Base-by-base conservation (phyloP, 2,113 vertebrate species). In the Prolemur simus region DNA sequence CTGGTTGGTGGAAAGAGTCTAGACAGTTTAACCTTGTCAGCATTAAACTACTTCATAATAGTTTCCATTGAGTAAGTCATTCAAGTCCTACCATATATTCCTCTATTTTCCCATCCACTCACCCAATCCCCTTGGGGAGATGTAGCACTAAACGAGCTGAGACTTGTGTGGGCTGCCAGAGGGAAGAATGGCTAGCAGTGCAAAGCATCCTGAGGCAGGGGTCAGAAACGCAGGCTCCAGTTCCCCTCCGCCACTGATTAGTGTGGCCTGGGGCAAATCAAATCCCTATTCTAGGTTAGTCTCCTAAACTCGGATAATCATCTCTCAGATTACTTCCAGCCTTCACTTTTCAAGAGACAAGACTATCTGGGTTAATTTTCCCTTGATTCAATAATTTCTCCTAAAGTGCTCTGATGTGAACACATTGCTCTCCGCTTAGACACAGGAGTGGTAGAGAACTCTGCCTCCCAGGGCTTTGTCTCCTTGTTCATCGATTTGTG, bases 271-370 rank as follows among this genome's bases (percentile, higher is more conserved):
- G 25, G 58, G 32, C 49, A 71, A 92, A 32, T 63, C n/a, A 76
- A 87, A 60, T 27, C 21, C 25, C 4, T 5, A 69, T 21, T 25
- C 64, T 42, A 58, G 56, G 29, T 25, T 8, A n/a, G 18, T 52
- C 68, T 86, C 58, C 52, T 94, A 78, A 95, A 32, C 23, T 87
- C 37, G 32, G 39, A 56, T 77, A 52, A 81, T 78, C 83, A 90
- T 89, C 60, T 89, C 63, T 78, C 77, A 63, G n/a, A 25, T 78
- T 83, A n/a, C 49, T 91, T 68, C 13, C n/a, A 47, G 54, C 9
- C 71, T 91, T 89, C 81, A 29, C 42, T 84, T 90, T 96, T 85
- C 52, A 90, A 90, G 54, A 81, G n/a, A 39, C 21, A 64, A 58
- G 21, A 21, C 12, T 18, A 9, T 60, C 25, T 60, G 37, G 49